Evolutionary conservation across 2,888 invertebrate genomes (phyloP).

Genomic region (Galerucella pusilla): DNA sequence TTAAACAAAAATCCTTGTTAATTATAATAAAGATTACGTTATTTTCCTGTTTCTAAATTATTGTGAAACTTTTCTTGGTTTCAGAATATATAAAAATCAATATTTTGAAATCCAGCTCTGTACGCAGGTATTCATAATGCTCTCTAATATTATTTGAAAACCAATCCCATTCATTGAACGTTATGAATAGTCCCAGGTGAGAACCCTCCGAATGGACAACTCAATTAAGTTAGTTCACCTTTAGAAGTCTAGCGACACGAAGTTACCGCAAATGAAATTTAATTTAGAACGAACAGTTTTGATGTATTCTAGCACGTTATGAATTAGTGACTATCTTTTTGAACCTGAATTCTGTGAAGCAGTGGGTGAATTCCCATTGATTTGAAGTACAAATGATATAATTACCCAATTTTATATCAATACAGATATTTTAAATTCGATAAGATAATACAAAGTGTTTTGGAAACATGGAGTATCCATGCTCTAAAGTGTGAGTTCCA

Average conservation of each 20-base stretch:
- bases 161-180: constrained; percentile 12
- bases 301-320: not conserved
- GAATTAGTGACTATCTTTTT: not conserved
- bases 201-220: not conserved
- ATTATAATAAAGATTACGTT: too few species aligned
- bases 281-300: not conserved
- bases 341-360: not conserved
- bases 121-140: constrained; percentile 1
- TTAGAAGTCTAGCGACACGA: not conserved
- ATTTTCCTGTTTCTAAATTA: too few species aligned
- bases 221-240: not conserved
- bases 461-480: too few species aligned
- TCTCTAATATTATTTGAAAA: constrained; percentile 3
- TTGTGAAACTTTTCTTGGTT: too few species aligned
- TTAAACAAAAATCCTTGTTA: too few species aligned
- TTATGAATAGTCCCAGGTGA: constrained; percentile 7
- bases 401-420: too few species aligned
- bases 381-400: not conserved
- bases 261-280: not conserved
- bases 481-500: too few species aligned
- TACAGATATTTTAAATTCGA: too few species aligned
- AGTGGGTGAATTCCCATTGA: not conserved
- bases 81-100: not conserved
- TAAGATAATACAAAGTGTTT: too few species aligned
- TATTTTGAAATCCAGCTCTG: not conserved